Conservation (phyloP, 2,113 vertebrate genomes). For the Corythornis vintsioides region DNA sequence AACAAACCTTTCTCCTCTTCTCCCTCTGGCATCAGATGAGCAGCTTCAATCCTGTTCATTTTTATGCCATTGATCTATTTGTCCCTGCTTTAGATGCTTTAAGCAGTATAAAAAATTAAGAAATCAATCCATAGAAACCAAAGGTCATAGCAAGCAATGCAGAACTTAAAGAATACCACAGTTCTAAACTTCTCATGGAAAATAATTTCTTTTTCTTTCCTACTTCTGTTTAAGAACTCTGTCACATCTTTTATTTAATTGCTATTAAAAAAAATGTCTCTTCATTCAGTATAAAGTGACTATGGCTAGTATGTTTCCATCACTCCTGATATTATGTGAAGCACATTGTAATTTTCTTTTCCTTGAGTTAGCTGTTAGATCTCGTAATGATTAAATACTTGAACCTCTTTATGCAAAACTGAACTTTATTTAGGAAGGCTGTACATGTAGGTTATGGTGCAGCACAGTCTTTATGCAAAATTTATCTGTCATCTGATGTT, state of each 20-base stretch:
- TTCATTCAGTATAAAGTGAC: background rate
- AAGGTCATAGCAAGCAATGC: background rate
- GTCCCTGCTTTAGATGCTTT: background rate
- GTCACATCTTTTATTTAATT: background rate
- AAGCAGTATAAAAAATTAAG: background rate
- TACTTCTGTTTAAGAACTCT: background rate
- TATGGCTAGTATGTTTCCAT: background rate
- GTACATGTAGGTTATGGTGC: fast-evolving
- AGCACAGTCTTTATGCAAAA: background rate
- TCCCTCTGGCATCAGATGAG: background rate
- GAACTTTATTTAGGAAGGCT: background rate
- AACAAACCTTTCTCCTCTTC: background rate
- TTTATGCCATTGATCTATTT: background rate
- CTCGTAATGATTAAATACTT: background rate
- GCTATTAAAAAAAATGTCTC: background rate
- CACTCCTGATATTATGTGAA: background rate
- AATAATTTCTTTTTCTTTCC: background rate
- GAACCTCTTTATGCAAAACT: background rate
- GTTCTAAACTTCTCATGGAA: background rate
- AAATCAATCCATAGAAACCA: background rate
- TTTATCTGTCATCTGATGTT: background rate
- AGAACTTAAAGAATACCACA: background rate
- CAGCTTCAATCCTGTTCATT: background rate
- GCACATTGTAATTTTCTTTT: background rate
- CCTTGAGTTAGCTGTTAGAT: background rate